Conservation (phyloP, 2,888 invertebrate genomes). For the Amblyjoppa fuscipennis region DNA sequence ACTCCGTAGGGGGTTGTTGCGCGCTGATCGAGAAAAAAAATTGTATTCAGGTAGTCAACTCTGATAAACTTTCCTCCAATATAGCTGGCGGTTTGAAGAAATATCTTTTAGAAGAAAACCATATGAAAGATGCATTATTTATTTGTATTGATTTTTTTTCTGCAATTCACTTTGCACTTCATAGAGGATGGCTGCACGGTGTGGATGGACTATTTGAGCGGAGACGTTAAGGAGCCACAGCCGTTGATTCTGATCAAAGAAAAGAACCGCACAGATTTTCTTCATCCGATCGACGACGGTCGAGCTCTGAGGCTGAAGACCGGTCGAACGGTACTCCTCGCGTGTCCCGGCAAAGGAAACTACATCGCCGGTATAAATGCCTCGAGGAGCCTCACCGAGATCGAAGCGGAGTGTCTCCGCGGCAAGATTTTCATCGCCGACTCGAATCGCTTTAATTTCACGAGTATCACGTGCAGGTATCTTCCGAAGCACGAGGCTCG, state of each 20-base stretch:
- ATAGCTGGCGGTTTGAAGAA: background rate
- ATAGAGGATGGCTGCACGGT: constrained; percentile 83
- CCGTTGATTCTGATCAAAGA: constrained; percentile 86
- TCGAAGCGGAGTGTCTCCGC: constrained; percentile 70
- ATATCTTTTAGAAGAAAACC: background rate
- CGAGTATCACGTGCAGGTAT: constrained; percentile 79
- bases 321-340: constrained; percentile 73
- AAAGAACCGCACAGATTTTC: constrained; percentile 64
- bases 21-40: constrained; percentile 75
- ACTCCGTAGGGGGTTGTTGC: constrained; percentile 80
- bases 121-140: background rate
- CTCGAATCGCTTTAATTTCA: constrained; percentile 71
- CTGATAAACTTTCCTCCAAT: background rate
- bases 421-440: constrained; percentile 72
- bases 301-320: constrained; percentile 70
- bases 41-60: background rate
- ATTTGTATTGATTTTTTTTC: constrained; percentile 14
- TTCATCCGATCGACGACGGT: constrained; percentile 72
- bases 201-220: constrained; percentile 81
- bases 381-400: constrained; percentile 52
- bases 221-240: constrained; percentile 87
- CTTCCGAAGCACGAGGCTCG: constrained; percentile 78
- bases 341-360: constrained; percentile 78
- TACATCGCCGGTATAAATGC: constrained; percentile 66
- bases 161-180: constrained; percentile 25